Base-by-base conservation (phyloP, 1,140 invertebrate genomes). In the Hestina assimilis region DNA sequence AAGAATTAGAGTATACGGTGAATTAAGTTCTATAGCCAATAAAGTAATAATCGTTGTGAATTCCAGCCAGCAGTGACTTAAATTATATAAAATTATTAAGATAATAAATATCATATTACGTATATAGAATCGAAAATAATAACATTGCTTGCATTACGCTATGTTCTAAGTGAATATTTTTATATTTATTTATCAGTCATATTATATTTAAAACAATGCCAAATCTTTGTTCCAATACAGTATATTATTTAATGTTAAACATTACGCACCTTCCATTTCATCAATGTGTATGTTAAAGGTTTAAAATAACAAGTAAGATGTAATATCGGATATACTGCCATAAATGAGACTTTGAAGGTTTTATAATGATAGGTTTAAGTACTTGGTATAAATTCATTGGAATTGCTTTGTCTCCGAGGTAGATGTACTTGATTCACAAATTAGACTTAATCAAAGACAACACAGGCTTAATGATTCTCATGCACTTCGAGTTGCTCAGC, bases 331-430 rank as follows among this genome's bases (percentile, higher is more conserved):
- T 59, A 43, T 55, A 68, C 61, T 64, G 66, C 66, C 58, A 64
- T 58, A 56, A 58, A 47, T 66, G 56, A 59, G 59, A 73, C 67
- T 66, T n/a, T 59, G 24, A 55, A 50, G 57, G 46, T 66, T 67
- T 60, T 67, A 62, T 63, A 64, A 46, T 48, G 53, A 50, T 59
- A 59, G 29, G 41, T 9, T 59, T 52, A 54, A 54, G 53, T 67
- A 59, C 42, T n/a, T 31, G 26, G 20, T 55, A 57, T 31, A 35
- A 53, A 35, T 54, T 35, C 56, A 61, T 66, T 41, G 58, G 66
- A 72, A 69, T 59, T 58, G 46, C 40, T 59, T 64, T 52, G 48
- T 63, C 35, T 63, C 24, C 8, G 48, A 43, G 41, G 40, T 59
- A 52, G n/a, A 21, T 52, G 41, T 50, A 59, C 56, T 57, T 17